A percentile compares a stretch with the other conserved stretches of the same genome.
phyloP scores from a whole-genome alignment of 92 coral and sea anemone genomes.

The Actinostola sp. region DNA sequence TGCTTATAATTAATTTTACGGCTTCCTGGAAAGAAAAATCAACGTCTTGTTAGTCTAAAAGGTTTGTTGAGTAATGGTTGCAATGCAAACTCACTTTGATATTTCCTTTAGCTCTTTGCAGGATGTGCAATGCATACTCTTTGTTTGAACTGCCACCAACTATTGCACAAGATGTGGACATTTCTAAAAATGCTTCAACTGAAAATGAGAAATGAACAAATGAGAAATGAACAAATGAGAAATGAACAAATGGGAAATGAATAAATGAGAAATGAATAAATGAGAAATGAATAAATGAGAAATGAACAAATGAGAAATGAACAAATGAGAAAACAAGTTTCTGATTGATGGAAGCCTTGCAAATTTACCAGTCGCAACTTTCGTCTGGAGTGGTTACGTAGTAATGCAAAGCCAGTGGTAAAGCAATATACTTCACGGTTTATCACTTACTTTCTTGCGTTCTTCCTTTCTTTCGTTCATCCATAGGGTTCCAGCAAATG shows the following conservation, averaged over 20 bases:
- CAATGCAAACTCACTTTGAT: conserved; percentile 69
- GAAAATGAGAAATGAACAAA: background rate
- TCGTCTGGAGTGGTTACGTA: background rate
- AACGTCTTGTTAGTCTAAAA: background rate
- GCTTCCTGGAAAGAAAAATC: conserved; percentile 69
- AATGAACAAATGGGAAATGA: background rate
- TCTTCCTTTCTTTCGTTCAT: conserved; percentile 77
- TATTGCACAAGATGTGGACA: conserved; percentile 98
- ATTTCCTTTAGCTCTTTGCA: conserved; percentile 83
- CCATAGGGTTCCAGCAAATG: conserved; percentile 83
- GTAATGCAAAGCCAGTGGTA: too few relatives aligned
- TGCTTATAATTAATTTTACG: conserved; percentile 74
- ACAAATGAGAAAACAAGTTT: background rate
- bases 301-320: background rate
- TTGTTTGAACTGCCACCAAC: conserved; percentile 95
- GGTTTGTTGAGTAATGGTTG: too few relatives aligned
- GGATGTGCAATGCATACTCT: conserved; percentile 90
- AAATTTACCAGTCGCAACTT: too few relatives aligned
- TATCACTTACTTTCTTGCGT: conserved; percentile 96
- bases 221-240: background rate
- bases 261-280: background rate
- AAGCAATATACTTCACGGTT: too few relatives aligned
- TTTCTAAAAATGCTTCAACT: conserved; percentile 94
- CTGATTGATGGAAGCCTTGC: too few relatives aligned
- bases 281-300: background rate